Evolutionary conservation across 2,113 vertebrate species (phyloP).

Genomic region (Agapornis roseicollis): DNA sequence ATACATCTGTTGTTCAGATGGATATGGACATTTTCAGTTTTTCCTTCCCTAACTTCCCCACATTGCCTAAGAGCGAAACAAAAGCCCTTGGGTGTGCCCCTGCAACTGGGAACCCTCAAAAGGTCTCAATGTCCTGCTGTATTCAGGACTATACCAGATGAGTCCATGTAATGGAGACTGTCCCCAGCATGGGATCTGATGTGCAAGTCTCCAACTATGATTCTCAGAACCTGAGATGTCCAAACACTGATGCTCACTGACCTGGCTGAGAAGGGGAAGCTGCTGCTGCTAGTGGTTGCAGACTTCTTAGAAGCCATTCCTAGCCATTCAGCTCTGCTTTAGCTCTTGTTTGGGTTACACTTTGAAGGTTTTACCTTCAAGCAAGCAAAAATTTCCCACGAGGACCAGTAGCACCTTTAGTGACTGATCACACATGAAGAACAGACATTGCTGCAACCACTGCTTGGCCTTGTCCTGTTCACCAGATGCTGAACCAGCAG

Average conservation of each 20-base stretch:
- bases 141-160: not conserved
- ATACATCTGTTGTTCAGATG: not conserved
- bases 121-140: not conserved
- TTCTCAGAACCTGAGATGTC: not conserved
- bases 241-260: not conserved
- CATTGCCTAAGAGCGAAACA: not conserved
- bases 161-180: not conserved
- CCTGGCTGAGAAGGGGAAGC: not conserved
- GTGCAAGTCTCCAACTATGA: not conserved
- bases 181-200: not conserved
- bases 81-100: not conserved
- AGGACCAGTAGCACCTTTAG: not conserved
- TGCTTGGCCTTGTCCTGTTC: not conserved
- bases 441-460: not conserved
- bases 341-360: not conserved
- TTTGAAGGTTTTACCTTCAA: not conserved
- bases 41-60: not conserved
- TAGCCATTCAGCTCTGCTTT: not conserved
- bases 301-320: not conserved
- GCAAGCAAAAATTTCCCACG: not conserved
- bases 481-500: not conserved
- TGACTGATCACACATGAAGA: not conserved
- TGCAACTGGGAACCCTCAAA: not conserved
- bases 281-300: not conserved
- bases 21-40: not conserved